Conservation (phyloP, 2,797 vertebrate genomes). For the Ataeniobius toweri region DNA sequence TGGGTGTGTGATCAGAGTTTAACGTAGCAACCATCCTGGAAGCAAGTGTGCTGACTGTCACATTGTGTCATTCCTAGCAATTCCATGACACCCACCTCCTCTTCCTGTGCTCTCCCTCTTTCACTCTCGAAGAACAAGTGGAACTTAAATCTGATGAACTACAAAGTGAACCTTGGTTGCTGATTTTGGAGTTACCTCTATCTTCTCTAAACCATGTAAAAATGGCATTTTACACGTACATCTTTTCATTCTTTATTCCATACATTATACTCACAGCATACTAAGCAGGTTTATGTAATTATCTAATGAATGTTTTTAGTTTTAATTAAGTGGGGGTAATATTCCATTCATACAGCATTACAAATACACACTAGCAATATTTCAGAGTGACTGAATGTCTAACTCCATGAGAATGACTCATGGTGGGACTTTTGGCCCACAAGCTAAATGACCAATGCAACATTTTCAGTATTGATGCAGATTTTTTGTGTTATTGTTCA, state of each 20-base stretch:
- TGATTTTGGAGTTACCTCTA: conserved; percentile 9
- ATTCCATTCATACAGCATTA: conserved; percentile 37
- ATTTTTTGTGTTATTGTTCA: conserved; percentile 27
- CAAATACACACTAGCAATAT: conserved; percentile 28
- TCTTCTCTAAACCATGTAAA: conserved; percentile 3
- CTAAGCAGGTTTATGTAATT: conserved; percentile 32
- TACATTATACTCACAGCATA: conserved; percentile 41
- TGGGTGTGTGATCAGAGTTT: conserved; percentile 78
- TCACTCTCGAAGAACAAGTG: conserved; percentile 23
- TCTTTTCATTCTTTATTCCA: conserved; percentile 18
- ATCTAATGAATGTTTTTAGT: conserved; percentile 34
- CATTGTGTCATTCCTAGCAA: conserved; percentile 73
- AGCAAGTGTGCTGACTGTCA: conserved; percentile 76
- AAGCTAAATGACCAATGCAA: conserved; percentile 35
- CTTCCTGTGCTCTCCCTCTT: conserved; percentile 5
- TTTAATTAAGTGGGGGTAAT: conserved; percentile 50
- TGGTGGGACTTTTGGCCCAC: conserved; percentile 19
- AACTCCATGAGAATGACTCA: conserved; percentile 30
- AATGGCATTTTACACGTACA: neutral
- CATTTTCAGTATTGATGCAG: conserved; percentile 36
- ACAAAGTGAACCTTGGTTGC: conserved; percentile 15
- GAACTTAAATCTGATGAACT: conserved; percentile 41
- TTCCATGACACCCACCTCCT: conserved; percentile 48
- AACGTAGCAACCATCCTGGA: conserved; percentile 72
- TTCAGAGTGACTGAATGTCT: conserved; percentile 40